Base-by-base conservation (phyloP, 2,797 vertebrate genomes). In the Pantherophis alleghaniensis region DNA sequence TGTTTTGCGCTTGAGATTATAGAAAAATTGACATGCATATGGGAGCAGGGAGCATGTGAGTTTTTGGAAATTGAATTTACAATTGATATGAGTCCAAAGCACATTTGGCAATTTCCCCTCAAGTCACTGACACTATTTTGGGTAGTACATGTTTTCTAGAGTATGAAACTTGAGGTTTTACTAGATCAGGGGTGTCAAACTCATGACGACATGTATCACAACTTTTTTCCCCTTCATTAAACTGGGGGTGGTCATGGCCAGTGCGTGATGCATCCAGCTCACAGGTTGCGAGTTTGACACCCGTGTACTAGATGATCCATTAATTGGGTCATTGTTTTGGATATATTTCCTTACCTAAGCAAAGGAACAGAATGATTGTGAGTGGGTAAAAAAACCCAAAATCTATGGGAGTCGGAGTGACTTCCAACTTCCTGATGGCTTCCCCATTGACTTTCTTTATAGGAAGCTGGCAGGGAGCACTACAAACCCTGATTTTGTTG, bases 281-380 rank as follows among this genome's bases (percentile, higher is more conserved):
- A 61, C 7, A 1, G 60, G 9, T 24, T 0, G 0, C 1, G 2
- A 69, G 13, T 16, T 69, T 16, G n/a, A 69, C 12, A 32, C 5
- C 14, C 1, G 13, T 69, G n/a, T 28, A 63, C 10, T 28, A 69
- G n/a, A 69, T 69, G n/a, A 37, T 32, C n/a, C 32, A 74, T 20
- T 74, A 20, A 74, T 37, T 74, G 32, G 66, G 16, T 7, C 32
- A n/a, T 66, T 5, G 1, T 74, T 74, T 74, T 6, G 6, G 66
- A 74, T 3, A 32, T 69, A 32, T 69, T 69, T 69, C n/a, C 13
- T 16, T 37, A 3, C n/a, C n/a, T 74, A 74, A 37, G 32, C 1
- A 74, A n/a, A 69, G 66, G 32, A 69, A 69, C n/a, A 32, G 16
- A 69, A 32, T 69, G 1, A 32, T 1, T 74, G 61, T n/a, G 7